Base-by-base conservation (phyloP, 2,113 vertebrate genomes). In the Dipodomys ordii region DNA sequence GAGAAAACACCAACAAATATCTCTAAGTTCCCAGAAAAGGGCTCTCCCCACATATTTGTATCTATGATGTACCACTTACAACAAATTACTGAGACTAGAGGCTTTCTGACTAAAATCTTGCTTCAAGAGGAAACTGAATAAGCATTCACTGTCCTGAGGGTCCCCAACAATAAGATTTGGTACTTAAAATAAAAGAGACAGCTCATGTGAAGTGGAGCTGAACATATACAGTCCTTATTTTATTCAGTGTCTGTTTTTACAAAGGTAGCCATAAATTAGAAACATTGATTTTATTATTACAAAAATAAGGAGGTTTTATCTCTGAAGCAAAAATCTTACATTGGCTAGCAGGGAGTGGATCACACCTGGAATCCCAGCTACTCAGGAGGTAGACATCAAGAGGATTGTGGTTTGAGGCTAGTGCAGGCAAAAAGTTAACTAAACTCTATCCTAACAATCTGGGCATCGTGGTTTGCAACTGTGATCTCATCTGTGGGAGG, bases 301-400 rank as follows among this genome's bases (percentile, higher is more conserved):
- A 83, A 92, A 62, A 84, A 2, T 62, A n/a, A 87, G 9, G 57
- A 72, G 10, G 28, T 13, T 84, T 91, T 30, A 72, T 67, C 30
- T 86, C 93, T 94, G 44, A 95, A 73, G 82, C 15, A 73, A 72
- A 90, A 91, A 64, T 23, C 62, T 64, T 64, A 64, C 25, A 64
- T 20, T 64, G 23, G 23, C 62, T 25, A 64, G 62, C 15, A 12
- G 19, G 62, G 20, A 62, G 60, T 62, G 60, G 60, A 6, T 19
- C 23, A 25, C 6, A 8, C 62, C 62, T 64, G 62, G 19, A 64
- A 64, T 64, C 23, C 62, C 62, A 64, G 62, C 22, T 64, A 64
- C 62, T 64, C 62, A 64, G 62, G 62, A 64, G 62, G 62, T 6
- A 64, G 62, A 64, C 20, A 64, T 64, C 62, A 64, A 25, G 62